phyloP scores from a whole-genome alignment of 2,113 vertebrate species.

The Tauraco erythrolophus region DNA sequence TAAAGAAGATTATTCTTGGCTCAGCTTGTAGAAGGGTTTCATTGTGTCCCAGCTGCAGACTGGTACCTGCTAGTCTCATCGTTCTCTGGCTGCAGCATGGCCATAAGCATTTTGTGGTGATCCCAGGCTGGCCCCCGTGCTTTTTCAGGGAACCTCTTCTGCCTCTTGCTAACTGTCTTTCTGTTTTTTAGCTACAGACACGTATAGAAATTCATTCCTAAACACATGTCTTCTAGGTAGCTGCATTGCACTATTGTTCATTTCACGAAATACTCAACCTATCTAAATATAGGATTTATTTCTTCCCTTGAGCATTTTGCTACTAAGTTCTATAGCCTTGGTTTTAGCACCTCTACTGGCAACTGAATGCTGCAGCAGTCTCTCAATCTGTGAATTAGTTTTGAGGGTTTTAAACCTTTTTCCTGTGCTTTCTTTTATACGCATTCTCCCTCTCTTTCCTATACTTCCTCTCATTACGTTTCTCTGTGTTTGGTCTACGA shows the following conservation, averaged over 20 bases:
- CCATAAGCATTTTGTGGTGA: background rate
- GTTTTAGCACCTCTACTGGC: background rate
- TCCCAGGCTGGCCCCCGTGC: background rate
- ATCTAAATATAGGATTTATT: background rate
- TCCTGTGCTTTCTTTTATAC: background rate
- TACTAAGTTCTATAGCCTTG: background rate
- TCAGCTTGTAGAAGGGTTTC: background rate
- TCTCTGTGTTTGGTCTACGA: background rate
- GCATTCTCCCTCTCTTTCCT: background rate
- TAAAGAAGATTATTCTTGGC: conserved; percentile 38
- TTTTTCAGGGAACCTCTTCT: background rate
- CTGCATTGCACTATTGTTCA: background rate
- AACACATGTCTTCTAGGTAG: background rate
- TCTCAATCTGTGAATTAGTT: background rate
- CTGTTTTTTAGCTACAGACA: background rate
- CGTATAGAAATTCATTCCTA: background rate
- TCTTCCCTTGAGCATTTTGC: background rate
- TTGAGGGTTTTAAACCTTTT: background rate
- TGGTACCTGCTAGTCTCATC: conserved; percentile 47
- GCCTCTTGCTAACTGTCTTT: background rate
- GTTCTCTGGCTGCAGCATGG: background rate
- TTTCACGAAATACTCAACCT: background rate
- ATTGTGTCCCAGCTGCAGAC: conserved; percentile 38
- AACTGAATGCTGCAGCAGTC: background rate
- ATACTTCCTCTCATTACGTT: background rate